Base-by-base conservation (phyloP, 2,888 invertebrate species). In the Hedya salicella region DNA sequence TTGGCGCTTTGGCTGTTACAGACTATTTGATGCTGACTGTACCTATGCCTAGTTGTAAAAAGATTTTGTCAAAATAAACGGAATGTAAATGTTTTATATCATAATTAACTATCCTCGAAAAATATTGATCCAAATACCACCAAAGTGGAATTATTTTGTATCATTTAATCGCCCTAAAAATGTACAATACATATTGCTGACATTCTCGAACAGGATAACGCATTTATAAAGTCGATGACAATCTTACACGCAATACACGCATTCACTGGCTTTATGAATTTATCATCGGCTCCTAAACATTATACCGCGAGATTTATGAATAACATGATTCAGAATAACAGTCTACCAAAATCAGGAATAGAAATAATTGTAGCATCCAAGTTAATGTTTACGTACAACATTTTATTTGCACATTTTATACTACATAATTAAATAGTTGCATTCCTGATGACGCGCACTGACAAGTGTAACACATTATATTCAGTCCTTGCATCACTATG, bases 371-470 rank as follows among this genome's bases (percentile, higher is more conserved):
- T 83, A 84, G 85, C 82, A 76, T 82, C 77, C 75, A 76, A 78
- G 36, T 72, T 76, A 86, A 83, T 86, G 85, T 87, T 88, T 86
- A 87, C 88, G 79, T 87, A 88, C 86, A 91, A 89, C 86, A 85
- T 89, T 91, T 92, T 91, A 91, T 91, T 91, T 88, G 84, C 87
- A 86, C 86, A 86, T 86, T 86, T 83, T 86, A 87, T 85, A 89
- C 91, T 92, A 92, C 91, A 91, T 91, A 89, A 90, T 91, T 91
- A 91, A 92, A 91, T 91, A 89, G 90, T 90, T 89, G 91, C 88
- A 88, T 90, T 89, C 87, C 87, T 87, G 88, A 86, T 89, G 90
- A 86, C 81, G 80, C 82, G 75, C 89, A 89, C 87, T 83, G 83
- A 81, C 82, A 78, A 80, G 86, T 89, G 88, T 87, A 86, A 83